phyloP scores from a whole-genome alignment of 2,888 invertebrate genomes.

The Thysanoteuthis rhombus region DNA sequence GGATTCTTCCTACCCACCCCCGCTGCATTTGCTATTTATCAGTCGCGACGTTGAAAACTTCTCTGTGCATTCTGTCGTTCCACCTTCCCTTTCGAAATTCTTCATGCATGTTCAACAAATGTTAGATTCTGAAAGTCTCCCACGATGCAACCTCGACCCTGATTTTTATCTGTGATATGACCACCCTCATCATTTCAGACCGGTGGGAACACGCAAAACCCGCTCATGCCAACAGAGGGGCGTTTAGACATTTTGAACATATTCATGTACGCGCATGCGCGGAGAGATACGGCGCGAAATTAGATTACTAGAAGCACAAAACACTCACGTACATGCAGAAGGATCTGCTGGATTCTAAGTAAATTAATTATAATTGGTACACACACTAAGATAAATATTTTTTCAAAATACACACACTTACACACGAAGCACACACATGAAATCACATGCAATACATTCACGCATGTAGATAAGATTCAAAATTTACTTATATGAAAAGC shows the following conservation, averaged over 20 bases:
- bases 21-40: neutral
- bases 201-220: neutral
- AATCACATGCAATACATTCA: no score
- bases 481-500: no score
- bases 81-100: neutral
- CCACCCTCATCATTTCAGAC: neutral
- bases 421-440: no score
- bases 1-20: neutral
- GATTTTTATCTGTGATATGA: slow-evolving; percentile 12
- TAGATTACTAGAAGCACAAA: neutral
- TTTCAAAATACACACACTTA: no score
- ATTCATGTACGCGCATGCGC: neutral
- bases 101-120: neutral
- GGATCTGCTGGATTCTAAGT: no score
- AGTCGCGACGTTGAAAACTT: neutral
- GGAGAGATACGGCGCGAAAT: neutral
- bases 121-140: neutral
- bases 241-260: neutral
- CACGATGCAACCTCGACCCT: slow-evolving; percentile 12
- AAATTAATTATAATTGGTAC: no score
- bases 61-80: neutral
- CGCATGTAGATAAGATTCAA: no score
- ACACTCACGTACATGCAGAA: neutral
- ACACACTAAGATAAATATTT: no score
- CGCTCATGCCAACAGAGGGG: neutral